phyloP scores from a whole-genome alignment of 1,140 invertebrate species.

The Panulirus ornatus region DNA sequence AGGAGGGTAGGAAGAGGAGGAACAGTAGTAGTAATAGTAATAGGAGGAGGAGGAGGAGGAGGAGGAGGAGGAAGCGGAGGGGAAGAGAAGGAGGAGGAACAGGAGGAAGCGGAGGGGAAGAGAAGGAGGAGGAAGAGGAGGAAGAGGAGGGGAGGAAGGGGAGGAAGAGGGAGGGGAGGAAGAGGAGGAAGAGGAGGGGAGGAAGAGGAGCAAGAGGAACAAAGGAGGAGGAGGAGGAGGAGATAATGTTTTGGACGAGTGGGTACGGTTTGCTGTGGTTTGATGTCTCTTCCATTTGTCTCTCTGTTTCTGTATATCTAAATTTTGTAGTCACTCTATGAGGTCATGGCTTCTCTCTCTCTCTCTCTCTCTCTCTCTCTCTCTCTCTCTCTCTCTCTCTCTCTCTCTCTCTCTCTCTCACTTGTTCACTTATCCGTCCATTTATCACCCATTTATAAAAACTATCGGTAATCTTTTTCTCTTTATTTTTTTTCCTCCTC shows the following conservation, averaged over 20 bases:
- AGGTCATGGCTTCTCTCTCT: background rate
- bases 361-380: slow-evolving; percentile 6
- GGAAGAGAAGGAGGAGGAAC: background rate
- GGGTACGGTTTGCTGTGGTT: too few species aligned
- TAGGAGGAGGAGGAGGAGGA: background rate
- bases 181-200: background rate
- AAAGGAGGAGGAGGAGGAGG: background rate
- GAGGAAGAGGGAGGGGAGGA: background rate
- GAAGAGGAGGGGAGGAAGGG: background rate
- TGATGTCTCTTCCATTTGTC: background rate
- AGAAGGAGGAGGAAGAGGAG: background rate
- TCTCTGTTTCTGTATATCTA: background rate
- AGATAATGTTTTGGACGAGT: background rate
- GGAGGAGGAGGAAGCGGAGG: background rate
- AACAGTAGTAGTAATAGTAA: background rate
- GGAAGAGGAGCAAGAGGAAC: background rate
- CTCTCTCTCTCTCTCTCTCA: background rate
- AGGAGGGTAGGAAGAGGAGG: background rate
- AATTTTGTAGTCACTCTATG: too few species aligned
- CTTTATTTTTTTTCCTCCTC: too few species aligned
- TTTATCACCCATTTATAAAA: background rate
- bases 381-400: background rate
- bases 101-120: background rate
- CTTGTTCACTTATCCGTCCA: background rate
- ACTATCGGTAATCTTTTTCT: too few species aligned